These are phyloP conservation scores for Druon quercuslanigerum DNA, from an alignment of 1,140 invertebrate species.

Conservation along the genomic window DNA sequence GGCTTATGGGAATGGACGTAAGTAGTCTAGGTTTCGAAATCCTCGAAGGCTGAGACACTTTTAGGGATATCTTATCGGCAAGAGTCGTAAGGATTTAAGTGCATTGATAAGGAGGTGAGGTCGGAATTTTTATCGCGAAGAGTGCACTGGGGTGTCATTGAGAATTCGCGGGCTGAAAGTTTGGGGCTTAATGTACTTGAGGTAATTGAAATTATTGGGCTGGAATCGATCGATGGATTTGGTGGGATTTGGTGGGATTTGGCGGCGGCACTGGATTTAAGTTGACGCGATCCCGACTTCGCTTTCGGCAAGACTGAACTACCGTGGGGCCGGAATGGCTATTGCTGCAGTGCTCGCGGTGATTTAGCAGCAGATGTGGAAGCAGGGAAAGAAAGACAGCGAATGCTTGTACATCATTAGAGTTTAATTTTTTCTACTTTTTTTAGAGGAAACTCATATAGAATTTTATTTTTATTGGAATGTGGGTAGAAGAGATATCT, in stretches of 20 bases:
- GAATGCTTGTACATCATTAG: not conserved
- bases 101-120: slow-evolving; percentile 10
- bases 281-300: slow-evolving; percentile 20
- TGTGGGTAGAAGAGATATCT: too few species aligned
- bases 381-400: not conserved
- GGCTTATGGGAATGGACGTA: not conserved
- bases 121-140: slow-evolving; percentile 10
- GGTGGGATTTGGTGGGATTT: slow-evolving; percentile 10
- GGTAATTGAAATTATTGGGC: slow-evolving; percentile 24
- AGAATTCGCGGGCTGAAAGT: not conserved
- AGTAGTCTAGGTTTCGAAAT: not conserved
- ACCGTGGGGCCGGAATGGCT: slow-evolving; percentile 3
- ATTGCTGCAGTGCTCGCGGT: not conserved
- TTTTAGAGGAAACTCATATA: too few species aligned
- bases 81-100: slow-evolving; percentile 1
- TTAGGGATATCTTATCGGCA: not conserved
- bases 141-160: slow-evolving; percentile 4
- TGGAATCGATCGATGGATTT: slow-evolving; percentile 9
- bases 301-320: slow-evolving; percentile 27
- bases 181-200: slow-evolving; percentile 5
- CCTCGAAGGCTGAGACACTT: not conserved
- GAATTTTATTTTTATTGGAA: too few species aligned
- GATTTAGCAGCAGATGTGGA: not conserved
- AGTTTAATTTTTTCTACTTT: not conserved
- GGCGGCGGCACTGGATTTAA: slow-evolving; percentile 18